phyloP scores from a whole-genome alignment of 2,888 invertebrate genomes.

The Linhomoeus sp. region DNA sequence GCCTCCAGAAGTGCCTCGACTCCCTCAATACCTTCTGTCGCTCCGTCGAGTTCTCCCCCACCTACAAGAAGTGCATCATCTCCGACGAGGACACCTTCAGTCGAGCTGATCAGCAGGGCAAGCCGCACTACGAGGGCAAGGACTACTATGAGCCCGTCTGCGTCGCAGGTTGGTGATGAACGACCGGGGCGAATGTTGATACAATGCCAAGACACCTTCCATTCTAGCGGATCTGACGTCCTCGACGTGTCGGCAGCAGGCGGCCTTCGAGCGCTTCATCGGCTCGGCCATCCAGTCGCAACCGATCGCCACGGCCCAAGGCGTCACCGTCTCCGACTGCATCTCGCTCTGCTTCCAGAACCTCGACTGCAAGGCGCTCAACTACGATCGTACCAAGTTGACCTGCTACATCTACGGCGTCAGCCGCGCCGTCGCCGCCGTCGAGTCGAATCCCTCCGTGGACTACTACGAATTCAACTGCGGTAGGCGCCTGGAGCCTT shows the following conservation, averaged over 20 bases:
- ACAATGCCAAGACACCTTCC: too few species aligned
- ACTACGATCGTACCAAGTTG: slow-evolving; percentile 25
- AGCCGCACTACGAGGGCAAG: slow-evolving; percentile 17
- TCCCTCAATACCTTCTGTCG: slow-evolving; percentile 28
- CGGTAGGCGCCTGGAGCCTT: too few species aligned
- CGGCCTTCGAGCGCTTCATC: slow-evolving; percentile 26
- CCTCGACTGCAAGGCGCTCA: slow-evolving; percentile 27
- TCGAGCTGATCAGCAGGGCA: slow-evolving; percentile 26
- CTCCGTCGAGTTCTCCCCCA: slow-evolving; percentile 25
- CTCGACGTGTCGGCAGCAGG: slow-evolving; percentile 27
- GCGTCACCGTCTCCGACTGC: slow-evolving; percentile 26
- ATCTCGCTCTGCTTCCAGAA: slow-evolving; percentile 28
- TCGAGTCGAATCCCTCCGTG: slow-evolving; percentile 22
- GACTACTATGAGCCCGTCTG: slow-evolving; percentile 28
- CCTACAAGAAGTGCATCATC: slow-evolving; percentile 26
- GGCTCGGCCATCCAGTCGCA: slow-evolving; percentile 23
- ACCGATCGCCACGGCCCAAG: slow-evolving; percentile 25
- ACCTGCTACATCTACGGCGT: slow-evolving; percentile 25
- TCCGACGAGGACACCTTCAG: slow-evolving; percentile 28
- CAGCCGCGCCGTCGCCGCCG: slow-evolving; percentile 18
- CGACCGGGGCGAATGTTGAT: too few species aligned
- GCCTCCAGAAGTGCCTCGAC: slow-evolving; percentile 27
- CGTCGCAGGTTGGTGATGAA: slow-evolving; percentile 17
- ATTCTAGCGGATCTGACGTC: slow-evolving; percentile 24
- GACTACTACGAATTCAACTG: slow-evolving; percentile 29